Evolutionary conservation across 2,113 vertebrate genomes (phyloP).

Genomic region (human): DNA sequence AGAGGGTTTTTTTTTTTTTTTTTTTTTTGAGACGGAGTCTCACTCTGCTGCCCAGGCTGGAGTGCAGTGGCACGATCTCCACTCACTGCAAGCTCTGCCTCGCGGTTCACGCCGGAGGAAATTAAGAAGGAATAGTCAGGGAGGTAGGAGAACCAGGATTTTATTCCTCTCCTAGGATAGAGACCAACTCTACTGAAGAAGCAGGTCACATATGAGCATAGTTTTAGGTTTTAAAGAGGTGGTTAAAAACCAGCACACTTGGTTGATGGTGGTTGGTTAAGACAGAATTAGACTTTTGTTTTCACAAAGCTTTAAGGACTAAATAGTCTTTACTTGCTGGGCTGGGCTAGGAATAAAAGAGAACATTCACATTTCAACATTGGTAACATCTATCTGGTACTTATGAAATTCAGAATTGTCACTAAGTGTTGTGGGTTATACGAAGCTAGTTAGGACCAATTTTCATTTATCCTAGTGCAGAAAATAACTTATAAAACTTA

Average conservation of each 20-base stretch:
- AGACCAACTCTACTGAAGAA: conserved; percentile 4
- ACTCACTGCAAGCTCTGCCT: too few species aligned
- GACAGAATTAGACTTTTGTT: conserved; percentile 38
- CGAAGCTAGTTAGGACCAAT: conserved; percentile 27
- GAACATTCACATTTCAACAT: conserved; percentile 33
- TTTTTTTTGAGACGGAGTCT: too few species aligned
- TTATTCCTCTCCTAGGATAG: background rate
- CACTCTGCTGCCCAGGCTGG: too few species aligned
- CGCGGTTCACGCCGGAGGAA: background rate
- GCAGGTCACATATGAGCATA: background rate
- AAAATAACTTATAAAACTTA: conserved; percentile 17
- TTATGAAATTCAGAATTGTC: conserved; percentile 2
- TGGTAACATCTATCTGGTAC: background rate
- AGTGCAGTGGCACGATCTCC: too few species aligned
- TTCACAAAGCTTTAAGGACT: conserved; percentile 24
- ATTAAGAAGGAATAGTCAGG: background rate
- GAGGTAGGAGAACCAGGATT: background rate
- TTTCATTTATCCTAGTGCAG: background rate
- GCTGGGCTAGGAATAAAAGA: conserved; percentile 37
- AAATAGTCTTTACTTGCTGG: conserved; percentile 5
- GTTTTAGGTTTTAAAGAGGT: conserved; percentile 39
- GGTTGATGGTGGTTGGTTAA: conserved; percentile 29
- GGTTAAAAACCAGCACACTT: conserved; percentile 33
- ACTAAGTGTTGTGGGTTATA: background rate
- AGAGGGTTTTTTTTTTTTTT: background rate